phyloP scores from a whole-genome alignment of 1,140 invertebrate species.

The Bombus balteatus region DNA sequence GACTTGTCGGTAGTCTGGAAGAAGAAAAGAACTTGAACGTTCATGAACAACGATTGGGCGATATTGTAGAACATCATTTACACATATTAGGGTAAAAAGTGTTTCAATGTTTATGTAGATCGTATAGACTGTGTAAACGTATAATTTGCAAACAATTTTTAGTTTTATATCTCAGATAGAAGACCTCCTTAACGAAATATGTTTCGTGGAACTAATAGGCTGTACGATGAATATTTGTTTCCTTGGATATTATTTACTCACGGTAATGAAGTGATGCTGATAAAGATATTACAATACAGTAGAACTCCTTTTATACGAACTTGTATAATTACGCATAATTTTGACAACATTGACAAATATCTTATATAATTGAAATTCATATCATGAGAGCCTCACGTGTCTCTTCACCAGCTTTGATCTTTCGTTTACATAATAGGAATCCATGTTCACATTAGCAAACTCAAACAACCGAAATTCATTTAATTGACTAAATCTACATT shows the following conservation, averaged over 20 bases:
- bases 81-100: conserved; percentile 57
- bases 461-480: too few relatives aligned
- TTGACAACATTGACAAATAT: too few relatives aligned
- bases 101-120: not conserved
- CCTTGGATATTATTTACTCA: conserved; percentile 73
- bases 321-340: too few relatives aligned
- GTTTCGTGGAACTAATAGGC: conserved; percentile 73
- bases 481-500: too few relatives aligned
- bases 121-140: not conserved
- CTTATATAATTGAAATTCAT: too few relatives aligned
- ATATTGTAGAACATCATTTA: conserved; percentile 71
- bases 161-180: conserved; percentile 72
- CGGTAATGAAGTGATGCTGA: conserved; percentile 46
- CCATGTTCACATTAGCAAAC: too few relatives aligned
- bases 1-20: not conserved
- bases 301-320: too few relatives aligned
- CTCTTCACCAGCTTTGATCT: too few relatives aligned
- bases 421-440: too few relatives aligned
- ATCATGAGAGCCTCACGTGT: too few relatives aligned
- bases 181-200: conserved; percentile 71
- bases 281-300: too few relatives aligned
- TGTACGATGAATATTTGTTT: conserved; percentile 77
- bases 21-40: not conserved
- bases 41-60: not conserved
- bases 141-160: conserved; percentile 7